Evolutionary conservation across 2,113 vertebrate genomes (phyloP).

Genomic region (Alligator mississippiensis): DNA sequence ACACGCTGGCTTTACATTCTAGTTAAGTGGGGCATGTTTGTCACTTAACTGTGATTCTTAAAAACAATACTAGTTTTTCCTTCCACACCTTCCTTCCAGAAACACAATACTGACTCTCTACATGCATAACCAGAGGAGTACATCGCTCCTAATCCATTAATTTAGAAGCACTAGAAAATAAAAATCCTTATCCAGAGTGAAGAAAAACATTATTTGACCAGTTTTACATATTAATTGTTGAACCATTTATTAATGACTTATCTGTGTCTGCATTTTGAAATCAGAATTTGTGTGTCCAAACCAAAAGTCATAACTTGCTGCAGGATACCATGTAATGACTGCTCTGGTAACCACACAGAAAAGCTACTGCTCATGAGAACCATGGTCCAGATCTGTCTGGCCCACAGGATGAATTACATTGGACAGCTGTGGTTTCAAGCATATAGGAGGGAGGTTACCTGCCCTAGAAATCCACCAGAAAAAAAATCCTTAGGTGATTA

Average conservation of each 20-base stretch:
- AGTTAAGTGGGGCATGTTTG: conserved; percentile 58
- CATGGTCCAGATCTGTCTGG: not conserved
- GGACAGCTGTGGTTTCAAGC: not conserved
- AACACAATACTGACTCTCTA: not conserved
- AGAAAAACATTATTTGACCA: not conserved
- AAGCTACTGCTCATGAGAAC: not conserved
- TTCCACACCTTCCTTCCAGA: not conserved
- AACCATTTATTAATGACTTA: not conserved
- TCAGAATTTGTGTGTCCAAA: not conserved
- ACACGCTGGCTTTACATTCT: conserved; percentile 24
- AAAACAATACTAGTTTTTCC: not conserved
- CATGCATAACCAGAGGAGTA: not conserved
- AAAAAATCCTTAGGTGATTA: fast-evolving
- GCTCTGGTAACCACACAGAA: not conserved
- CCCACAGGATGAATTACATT: not conserved
- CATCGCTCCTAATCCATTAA: not conserved
- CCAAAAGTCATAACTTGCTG: not conserved
- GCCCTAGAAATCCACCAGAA: not conserved
- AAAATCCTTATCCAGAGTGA: not conserved
- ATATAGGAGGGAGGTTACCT: not conserved
- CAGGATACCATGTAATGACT: not conserved
- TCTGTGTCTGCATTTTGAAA: not conserved
- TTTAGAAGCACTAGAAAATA: not conserved
- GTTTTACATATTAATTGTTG: not conserved
- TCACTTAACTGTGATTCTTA: conserved; percentile 19